These are phyloP conservation scores for Trididemnum miniatum DNA, from an alignment of 23 tunicate species.

Conservation along the genomic window DNA sequence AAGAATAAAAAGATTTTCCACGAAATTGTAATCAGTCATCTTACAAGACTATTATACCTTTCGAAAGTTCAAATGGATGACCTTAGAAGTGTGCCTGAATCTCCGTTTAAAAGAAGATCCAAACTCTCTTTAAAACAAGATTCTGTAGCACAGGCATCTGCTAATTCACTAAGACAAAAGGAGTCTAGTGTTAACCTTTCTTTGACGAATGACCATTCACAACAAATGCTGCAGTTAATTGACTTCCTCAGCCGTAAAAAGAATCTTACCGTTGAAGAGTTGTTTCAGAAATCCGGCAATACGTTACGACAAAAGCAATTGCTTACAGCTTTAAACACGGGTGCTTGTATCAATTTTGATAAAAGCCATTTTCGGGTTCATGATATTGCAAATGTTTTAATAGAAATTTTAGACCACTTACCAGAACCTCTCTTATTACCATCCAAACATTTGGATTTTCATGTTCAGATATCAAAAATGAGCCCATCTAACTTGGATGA, in stretches of 20 bases:
- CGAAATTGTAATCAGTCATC: conserved; percentile 75
- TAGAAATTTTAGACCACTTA: conserved; percentile 61
- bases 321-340: conserved; percentile 63
- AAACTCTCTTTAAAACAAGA: background rate
- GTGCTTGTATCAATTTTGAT: conserved; percentile 65
- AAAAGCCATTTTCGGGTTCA: conserved; percentile 74
- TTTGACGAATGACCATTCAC: conserved; percentile 46
- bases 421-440: conserved; percentile 70
- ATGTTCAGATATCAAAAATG: conserved; percentile 84
- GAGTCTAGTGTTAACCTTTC: background rate
- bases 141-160: conserved; percentile 42
- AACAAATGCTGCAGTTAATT: conserved; percentile 65
- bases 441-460: conserved; percentile 70
- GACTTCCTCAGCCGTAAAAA: conserved; percentile 39
- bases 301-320: conserved; percentile 63
- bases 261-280: conserved; percentile 56
- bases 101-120: background rate
- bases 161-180: conserved; percentile 54
- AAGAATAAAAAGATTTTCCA: too few species aligned
- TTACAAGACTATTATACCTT: conserved; percentile 71
- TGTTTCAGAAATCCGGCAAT: conserved; percentile 78
- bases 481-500: conserved; percentile 17
- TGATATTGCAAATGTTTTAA: conserved; percentile 80
- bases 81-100: conserved; percentile 14
- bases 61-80: conserved; percentile 67